phyloP scores from a whole-genome alignment of 2,113 vertebrate species.

The Halichoeres trimaculatus region DNA sequence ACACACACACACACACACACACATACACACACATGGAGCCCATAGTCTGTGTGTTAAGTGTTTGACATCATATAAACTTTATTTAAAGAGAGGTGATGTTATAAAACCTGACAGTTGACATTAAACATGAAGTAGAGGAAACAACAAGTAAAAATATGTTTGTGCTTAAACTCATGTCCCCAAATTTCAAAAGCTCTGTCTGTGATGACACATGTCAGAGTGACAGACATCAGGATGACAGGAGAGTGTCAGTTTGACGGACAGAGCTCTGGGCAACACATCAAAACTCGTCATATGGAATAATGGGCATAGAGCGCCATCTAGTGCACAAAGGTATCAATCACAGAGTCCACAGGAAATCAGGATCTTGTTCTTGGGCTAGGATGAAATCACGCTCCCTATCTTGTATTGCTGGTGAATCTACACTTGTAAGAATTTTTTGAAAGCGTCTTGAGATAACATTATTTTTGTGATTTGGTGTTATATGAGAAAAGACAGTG shows the following conservation, averaged over 20 bases:
- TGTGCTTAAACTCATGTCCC: background rate
- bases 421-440: too few relatives aligned
- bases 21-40: background rate
- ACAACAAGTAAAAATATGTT: background rate
- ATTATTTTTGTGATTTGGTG: too few relatives aligned
- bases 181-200: background rate
- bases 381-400: too few relatives aligned
- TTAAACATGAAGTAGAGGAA: background rate
- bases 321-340: conserved; percentile 47
- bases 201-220: background rate
- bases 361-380: background rate
- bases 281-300: background rate
- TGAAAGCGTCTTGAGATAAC: too few relatives aligned
- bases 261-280: conserved; percentile 1
- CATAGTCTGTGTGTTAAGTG: background rate
- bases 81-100: background rate
- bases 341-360: background rate
- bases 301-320: conserved; percentile 54
- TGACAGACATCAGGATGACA: conserved; percentile 27
- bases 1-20: background rate
- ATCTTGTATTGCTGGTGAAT: too few relatives aligned
- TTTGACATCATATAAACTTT: background rate
- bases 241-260: conserved; percentile 1
- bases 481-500: too few relatives aligned
- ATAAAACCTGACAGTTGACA: background rate